Evolutionary conservation across 2,888 invertebrate species (phyloP).

Genomic region (Germaria angustata): DNA sequence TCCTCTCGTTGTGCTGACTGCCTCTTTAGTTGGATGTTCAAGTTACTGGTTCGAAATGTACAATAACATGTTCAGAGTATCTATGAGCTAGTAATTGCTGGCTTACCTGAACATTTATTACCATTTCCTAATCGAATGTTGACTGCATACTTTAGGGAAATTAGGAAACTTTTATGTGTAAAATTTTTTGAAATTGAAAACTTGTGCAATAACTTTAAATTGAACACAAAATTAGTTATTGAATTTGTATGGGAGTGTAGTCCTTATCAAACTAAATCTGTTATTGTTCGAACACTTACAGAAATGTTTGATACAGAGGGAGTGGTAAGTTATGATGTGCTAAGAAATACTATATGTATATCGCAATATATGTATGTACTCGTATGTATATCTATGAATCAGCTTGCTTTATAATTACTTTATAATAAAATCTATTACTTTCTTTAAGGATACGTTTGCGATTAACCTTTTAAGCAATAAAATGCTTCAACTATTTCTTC

Average conservation of each 20-base stretch:
- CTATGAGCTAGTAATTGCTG: conserved; percentile 20
- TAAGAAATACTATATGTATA: no score
- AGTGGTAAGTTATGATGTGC: no score
- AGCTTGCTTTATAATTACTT: no score
- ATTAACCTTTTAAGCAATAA: no score
- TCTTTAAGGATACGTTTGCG: no score
- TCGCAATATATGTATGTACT: no score
- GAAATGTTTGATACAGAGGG: not conserved
- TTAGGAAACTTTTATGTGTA: conserved; percentile 73
- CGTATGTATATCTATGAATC: no score
- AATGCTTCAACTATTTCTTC: no score
- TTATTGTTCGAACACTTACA: not conserved
- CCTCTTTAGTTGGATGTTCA: not conserved
- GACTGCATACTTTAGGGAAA: conserved; percentile 78
- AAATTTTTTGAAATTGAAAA: conserved; percentile 71
- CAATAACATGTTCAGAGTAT: conserved; percentile 24
- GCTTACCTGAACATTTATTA: conserved; percentile 50
- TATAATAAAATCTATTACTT: no score
- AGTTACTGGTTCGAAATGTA: conserved; percentile 12
- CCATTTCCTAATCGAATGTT: conserved; percentile 68
- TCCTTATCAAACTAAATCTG: no score
- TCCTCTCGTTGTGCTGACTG: conserved; percentile 14
- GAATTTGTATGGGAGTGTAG: no score
- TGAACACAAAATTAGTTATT: conserved; percentile 73
- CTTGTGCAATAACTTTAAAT: conserved; percentile 41